These are phyloP conservation scores for Furcula furcula DNA, from an alignment of 2,888 invertebrate genomes.

Conservation along the genomic window DNA sequence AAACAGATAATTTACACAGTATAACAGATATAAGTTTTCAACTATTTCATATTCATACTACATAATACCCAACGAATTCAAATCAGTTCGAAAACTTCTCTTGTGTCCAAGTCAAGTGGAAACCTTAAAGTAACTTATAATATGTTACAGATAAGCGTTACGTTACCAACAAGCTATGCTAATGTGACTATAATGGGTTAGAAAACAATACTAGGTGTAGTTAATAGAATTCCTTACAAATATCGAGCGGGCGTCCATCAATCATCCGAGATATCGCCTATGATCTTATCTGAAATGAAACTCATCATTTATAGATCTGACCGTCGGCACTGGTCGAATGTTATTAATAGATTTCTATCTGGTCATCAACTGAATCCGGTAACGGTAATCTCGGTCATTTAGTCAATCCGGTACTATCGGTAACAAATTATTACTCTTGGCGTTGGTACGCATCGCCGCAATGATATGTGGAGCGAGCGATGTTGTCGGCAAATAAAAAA, in stretches of 20 bases:
- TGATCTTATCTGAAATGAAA: slow-evolving; percentile 80
- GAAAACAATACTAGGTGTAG: slow-evolving; percentile 64
- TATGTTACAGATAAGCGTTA: slow-evolving; percentile 32
- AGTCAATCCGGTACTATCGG: slow-evolving; percentile 59
- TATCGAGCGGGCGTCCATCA: slow-evolving; percentile 64
- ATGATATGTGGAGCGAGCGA: slow-evolving; percentile 24
- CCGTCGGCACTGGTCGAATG: slow-evolving; percentile 73
- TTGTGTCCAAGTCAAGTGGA: slow-evolving; percentile 8
- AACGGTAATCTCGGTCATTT: slow-evolving; percentile 71
- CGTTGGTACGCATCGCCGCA: slow-evolving; percentile 16
- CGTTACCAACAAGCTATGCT: slow-evolving; percentile 59
- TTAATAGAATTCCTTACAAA: slow-evolving; percentile 75
- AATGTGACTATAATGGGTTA: slow-evolving; percentile 68
- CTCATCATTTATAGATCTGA: slow-evolving; percentile 81
- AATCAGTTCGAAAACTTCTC: slow-evolving; percentile 30
- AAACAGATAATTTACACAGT: too few relatives aligned
- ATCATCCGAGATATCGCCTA: slow-evolving; percentile 70
- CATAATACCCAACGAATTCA: slow-evolving; percentile 18
- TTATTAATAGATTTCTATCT: slow-evolving; percentile 80
- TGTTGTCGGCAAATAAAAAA: slow-evolving; percentile 20
- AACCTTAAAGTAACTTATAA: slow-evolving; percentile 13
- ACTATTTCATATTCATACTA: slow-evolving; percentile 10
- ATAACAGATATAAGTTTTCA: not conserved
- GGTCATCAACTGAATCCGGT: slow-evolving; percentile 74
- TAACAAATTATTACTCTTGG: slow-evolving; percentile 70